Percentiles rank a stretch among this genome's conserved stretches.
These are phyloP conservation scores for Heliocidaris erythrogramma DNA, from an alignment of 35 echinoderm and acorn worm genomes.

Conservation along the genomic window DNA sequence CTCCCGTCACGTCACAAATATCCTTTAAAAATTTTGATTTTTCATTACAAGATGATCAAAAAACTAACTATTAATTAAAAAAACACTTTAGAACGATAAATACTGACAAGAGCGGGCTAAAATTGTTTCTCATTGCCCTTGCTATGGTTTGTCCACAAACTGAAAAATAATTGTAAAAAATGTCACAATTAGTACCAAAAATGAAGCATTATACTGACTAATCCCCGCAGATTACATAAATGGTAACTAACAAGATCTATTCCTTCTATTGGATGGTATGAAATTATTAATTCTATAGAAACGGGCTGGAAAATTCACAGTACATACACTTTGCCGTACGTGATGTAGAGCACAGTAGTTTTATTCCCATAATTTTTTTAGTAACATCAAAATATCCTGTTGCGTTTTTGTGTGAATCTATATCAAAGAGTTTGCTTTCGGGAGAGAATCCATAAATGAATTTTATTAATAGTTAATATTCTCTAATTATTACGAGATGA, in stretches of 20 bases:
- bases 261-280: no score
- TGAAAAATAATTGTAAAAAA: no score
- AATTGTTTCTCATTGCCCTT: no score
- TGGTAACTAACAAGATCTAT: no score
- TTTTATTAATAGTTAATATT: background rate
- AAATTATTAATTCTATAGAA: background rate
- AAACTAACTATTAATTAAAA: background rate
- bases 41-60: background rate
- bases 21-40: background rate
- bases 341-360: background rate
- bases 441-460: background rate
- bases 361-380: background rate
- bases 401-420: background rate
- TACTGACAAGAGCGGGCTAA: no score
- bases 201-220: no score
- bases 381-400: conserved; percentile 4
- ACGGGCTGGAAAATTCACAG: background rate
- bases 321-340: conserved; percentile 2
- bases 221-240: no score
- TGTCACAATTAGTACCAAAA: no score
- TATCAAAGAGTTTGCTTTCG: background rate
- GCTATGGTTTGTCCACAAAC: no score
- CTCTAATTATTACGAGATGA: background rate
- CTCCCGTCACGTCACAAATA: background rate
- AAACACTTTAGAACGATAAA: background rate